Evolutionary conservation across 2,113 vertebrate species (phyloP).

Genomic region (Brachypteracias leptosomus): DNA sequence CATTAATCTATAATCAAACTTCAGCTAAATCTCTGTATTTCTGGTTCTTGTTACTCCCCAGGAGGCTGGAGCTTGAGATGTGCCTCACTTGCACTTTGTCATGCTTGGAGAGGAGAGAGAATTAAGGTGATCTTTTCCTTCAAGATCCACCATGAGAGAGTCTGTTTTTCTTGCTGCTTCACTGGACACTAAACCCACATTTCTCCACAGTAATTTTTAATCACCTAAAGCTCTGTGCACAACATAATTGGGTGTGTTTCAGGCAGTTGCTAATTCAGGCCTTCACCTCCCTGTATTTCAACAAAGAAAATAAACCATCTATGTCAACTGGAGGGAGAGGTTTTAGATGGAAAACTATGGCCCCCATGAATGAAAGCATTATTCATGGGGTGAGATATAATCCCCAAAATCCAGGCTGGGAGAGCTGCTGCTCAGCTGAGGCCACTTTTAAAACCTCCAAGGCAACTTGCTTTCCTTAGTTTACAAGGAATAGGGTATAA

Average conservation of each 20-base stretch:
- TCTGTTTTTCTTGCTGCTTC: conserved; percentile 40
- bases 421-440: background rate
- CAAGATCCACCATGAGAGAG: background rate
- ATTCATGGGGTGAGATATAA: background rate
- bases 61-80: background rate
- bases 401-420: background rate
- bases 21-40: background rate
- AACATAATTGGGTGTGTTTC: background rate
- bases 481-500: background rate
- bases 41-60: background rate
- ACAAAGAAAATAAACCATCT: background rate
- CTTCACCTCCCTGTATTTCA: background rate
- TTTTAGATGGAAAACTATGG: background rate
- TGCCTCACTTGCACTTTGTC: background rate
- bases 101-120: background rate
- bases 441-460: background rate
- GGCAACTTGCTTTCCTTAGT: background rate
- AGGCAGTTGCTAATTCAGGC: background rate
- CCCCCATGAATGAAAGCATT: background rate
- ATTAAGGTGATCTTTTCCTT: background rate
- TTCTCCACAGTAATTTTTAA: conserved; percentile 18
- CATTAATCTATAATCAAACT: background rate
- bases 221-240: background rate
- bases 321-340: background rate
- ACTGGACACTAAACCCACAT: background rate